Percentiles rank a stretch among this genome's conserved stretches.
Evolutionary conservation across 2,797 vertebrate genomes (phyloP).

Genomic region (Trachops cirrhosus): DNA sequence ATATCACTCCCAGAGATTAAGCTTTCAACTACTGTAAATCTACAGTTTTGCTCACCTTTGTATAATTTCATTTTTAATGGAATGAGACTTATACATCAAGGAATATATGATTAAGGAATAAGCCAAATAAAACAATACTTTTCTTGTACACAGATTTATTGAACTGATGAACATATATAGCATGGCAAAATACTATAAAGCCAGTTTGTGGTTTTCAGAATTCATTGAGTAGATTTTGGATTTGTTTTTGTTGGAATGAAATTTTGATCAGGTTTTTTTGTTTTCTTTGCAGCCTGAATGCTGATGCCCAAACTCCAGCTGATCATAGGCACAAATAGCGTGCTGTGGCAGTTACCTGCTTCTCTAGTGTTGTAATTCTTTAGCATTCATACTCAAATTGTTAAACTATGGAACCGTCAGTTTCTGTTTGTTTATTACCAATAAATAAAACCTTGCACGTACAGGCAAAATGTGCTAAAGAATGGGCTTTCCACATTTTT

Average conservation of each 20-base stretch:
- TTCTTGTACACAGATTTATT: conserved; percentile 80
- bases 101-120: conserved; percentile 82
- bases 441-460: conserved; percentile 5
- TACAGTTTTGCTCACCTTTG: conserved; percentile 81
- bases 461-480: conserved; percentile 22
- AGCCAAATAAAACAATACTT: conserved; percentile 81
- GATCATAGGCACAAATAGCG: conserved; percentile 51
- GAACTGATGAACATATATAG: conserved; percentile 75
- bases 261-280: conserved; percentile 71
- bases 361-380: conserved; percentile 53
- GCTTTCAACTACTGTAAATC: conserved; percentile 83
- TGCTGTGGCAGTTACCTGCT: conserved; percentile 57
- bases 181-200: conserved; percentile 74
- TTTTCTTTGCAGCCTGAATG: conserved; percentile 64
- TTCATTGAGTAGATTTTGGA: conserved; percentile 65
- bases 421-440: conserved; percentile 42
- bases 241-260: conserved; percentile 70
- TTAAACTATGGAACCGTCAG: conserved; percentile 30
- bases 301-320: conserved; percentile 56
- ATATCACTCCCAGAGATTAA: conserved; percentile 79
- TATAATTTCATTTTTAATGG: conserved; percentile 83
- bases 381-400: conserved; percentile 45
- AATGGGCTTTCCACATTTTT: conserved; percentile 35
- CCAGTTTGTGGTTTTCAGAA: conserved; percentile 66
- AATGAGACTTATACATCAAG: conserved; percentile 79